phyloP scores from a whole-genome alignment of 1,140 invertebrate genomes.

The Pseudomyrmex flavicornis region DNA sequence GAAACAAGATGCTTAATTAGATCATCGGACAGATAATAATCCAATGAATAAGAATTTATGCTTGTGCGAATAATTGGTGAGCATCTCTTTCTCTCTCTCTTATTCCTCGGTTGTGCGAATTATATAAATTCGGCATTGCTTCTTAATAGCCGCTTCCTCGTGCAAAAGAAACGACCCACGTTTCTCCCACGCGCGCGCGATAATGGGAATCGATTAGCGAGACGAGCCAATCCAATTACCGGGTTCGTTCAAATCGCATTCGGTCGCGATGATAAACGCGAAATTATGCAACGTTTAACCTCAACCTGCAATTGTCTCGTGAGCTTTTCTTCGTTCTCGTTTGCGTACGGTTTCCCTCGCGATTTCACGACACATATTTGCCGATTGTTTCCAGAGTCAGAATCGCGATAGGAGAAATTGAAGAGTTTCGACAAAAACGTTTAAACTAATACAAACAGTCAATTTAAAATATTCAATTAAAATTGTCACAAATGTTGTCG shows the following conservation, averaged over 20 bases:
- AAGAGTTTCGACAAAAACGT: too few relatives aligned
- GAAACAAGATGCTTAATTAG: slow-evolving; percentile 15
- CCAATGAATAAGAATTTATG: not conserved
- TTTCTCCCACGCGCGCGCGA: slow-evolving; percentile 13
- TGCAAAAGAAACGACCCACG: not conserved
- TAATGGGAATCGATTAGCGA: slow-evolving; percentile 49
- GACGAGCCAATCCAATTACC: slow-evolving; percentile 60
- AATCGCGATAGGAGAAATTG: too few relatives aligned
- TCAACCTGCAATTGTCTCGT: slow-evolving; percentile 20
- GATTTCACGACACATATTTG: too few relatives aligned
- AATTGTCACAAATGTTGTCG: too few relatives aligned
- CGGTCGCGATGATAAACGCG: slow-evolving; percentile 45
- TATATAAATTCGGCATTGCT: slow-evolving; percentile 18
- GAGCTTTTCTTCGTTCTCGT: slow-evolving; percentile 47
- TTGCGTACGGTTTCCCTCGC: slow-evolving; percentile 24
- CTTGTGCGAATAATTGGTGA: slow-evolving; percentile 6
- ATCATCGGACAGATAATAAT: not conserved
- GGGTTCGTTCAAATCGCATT: slow-evolving; percentile 28
- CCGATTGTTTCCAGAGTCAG: too few relatives aligned
- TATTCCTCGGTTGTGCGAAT: not conserved
- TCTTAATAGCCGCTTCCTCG: slow-evolving; percentile 17
- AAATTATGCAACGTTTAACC: slow-evolving; percentile 67
- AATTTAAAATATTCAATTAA: too few relatives aligned
- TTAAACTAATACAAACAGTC: too few relatives aligned
- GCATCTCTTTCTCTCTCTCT: not conserved